Evolutionary conservation across 1,140 invertebrate genomes (phyloP).

Genomic region (Drosophila leontia): DNA sequence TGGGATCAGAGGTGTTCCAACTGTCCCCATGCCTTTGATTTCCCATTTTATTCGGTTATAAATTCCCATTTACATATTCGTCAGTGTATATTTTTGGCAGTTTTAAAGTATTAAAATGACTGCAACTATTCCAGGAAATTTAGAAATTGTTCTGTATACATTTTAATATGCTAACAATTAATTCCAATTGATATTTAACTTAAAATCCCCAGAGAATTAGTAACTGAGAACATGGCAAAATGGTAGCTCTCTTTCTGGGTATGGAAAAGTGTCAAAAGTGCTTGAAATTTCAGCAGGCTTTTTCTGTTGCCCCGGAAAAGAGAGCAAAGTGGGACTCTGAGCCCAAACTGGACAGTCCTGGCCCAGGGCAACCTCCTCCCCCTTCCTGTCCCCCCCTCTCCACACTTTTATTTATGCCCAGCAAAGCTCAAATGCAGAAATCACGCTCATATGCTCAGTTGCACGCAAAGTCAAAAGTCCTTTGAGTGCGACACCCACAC

Average conservation of each 20-base stretch:
- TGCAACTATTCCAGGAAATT: background rate
- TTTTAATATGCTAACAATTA: background rate
- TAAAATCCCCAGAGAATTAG: background rate
- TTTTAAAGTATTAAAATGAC: background rate
- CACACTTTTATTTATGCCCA: constrained; percentile 54
- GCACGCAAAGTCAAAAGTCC: constrained; percentile 81
- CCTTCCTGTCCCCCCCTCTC: background rate
- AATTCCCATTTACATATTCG: background rate
- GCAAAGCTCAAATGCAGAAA: constrained; percentile 78
- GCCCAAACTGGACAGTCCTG: constrained; percentile 59
- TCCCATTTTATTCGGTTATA: background rate
- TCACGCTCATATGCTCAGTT: constrained; percentile 83
- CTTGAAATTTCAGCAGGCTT: constrained; percentile 82
- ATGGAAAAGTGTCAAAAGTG: constrained; percentile 78
- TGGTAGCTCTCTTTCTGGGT: constrained; percentile 18
- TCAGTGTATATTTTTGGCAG: background rate
- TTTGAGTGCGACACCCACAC: constrained; percentile 50
- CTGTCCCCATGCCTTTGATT: background rate
- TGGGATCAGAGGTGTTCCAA: constrained; percentile 26
- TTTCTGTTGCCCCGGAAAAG: constrained; percentile 36
- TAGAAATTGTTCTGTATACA: no score
- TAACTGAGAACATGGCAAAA: background rate
- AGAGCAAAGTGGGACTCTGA: constrained; percentile 13
- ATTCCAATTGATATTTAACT: background rate
- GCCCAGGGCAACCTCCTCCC: constrained; percentile 5